These are phyloP conservation scores for Calephelis virginiensis DNA, from an alignment of 1,140 invertebrate species.

Conservation along the genomic window DNA sequence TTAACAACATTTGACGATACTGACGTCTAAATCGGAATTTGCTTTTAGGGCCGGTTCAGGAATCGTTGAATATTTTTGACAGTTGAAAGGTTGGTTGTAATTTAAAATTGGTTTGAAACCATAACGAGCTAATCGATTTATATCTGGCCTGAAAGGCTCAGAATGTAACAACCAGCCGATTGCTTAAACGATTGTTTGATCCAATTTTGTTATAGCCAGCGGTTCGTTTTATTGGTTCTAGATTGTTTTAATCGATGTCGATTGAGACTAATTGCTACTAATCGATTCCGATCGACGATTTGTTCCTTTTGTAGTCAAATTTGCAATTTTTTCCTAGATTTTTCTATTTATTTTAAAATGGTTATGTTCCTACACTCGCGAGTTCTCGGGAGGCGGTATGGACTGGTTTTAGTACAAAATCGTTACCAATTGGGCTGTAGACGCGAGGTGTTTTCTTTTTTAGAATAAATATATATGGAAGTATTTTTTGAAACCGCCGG, in stretches of 20 bases:
- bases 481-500: slow-evolving; percentile 68
- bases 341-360: slow-evolving; percentile 27
- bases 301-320: slow-evolving; percentile 25
- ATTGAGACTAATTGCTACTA: slow-evolving; percentile 16
- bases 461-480: slow-evolving; percentile 47
- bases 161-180: no score
- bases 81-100: no score
- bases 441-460: slow-evolving; percentile 43
- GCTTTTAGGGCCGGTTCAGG: no score
- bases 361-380: slow-evolving; percentile 41
- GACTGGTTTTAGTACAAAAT: slow-evolving; percentile 61
- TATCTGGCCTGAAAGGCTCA: no score
- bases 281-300: slow-evolving; percentile 17
- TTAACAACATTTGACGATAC: no score
- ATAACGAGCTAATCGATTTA: no score
- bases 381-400: slow-evolving; percentile 52
- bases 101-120: no score
- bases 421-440: slow-evolving; percentile 74
- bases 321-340: slow-evolving; percentile 26
- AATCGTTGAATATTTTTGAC: no score
- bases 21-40: no score
- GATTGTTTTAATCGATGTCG: not conserved
- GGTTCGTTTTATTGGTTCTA: no score
- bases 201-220: no score
- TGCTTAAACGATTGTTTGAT: no score